A percentile compares a stretch with the other conserved stretches of the same genome.
Evolutionary conservation across 2,888 invertebrate genomes (phyloP).

Genomic region (Cataglyphis altisquamis): DNA sequence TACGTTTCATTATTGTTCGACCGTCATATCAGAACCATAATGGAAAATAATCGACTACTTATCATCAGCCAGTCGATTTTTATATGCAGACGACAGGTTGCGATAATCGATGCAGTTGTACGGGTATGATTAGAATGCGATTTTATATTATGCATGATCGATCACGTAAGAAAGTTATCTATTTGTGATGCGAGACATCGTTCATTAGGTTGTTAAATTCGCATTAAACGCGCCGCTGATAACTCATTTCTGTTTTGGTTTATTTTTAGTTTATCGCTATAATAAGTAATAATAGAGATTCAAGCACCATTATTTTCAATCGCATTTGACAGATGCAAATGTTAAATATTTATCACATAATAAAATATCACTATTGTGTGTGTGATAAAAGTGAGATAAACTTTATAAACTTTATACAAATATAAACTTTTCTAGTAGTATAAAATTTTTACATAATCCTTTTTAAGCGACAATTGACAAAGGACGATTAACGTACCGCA

Average conservation of each 20-base stretch:
- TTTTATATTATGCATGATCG: conserved; percentile 64
- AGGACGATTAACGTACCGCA: not conserved
- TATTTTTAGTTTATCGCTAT: not conserved
- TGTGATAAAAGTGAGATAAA: too few relatives aligned
- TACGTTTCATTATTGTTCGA: conserved; percentile 11
- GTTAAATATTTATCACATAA: not conserved
- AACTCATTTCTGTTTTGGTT: not conserved
- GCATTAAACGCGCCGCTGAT: not conserved
- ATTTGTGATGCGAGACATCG: conserved; percentile 27
- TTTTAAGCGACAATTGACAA: conserved; percentile 22
- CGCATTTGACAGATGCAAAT: not conserved
- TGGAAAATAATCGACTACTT: conserved; percentile 41
- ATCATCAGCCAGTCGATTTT: not conserved
- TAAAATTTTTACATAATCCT: not conserved
- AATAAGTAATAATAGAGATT: not conserved
- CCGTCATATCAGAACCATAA: not conserved
- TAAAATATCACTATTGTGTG: not conserved
- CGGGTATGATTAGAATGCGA: conserved; percentile 60
- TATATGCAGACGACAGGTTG: conserved; percentile 38
- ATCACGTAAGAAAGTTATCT: conserved; percentile 60
- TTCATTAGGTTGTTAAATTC: conserved; percentile 14
- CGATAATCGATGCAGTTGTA: conserved; percentile 38
- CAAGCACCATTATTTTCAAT: not conserved
- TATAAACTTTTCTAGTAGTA: not conserved
- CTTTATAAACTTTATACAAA: too few relatives aligned